These are phyloP conservation scores for Orchesella cincta DNA, from an alignment of 1,140 invertebrate species.

Conservation along the genomic window DNA sequence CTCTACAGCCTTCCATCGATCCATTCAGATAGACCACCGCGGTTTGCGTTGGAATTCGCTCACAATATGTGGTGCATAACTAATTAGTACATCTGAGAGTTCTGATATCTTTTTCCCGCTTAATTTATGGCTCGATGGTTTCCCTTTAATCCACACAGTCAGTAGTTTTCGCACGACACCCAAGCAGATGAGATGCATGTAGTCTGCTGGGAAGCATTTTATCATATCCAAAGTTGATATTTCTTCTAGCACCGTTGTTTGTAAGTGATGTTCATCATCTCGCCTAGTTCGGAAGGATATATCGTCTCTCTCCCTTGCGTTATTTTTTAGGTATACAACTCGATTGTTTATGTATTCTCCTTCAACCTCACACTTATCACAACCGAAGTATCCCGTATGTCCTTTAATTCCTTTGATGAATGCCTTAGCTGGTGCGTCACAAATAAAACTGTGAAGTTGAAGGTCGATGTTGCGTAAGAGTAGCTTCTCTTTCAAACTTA, in stretches of 20 bases:
- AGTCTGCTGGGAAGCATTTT: slow-evolving; percentile 52
- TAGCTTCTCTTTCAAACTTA: neutral
- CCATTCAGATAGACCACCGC: slow-evolving; percentile 53
- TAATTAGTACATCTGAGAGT: slow-evolving; percentile 21
- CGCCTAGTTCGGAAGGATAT: slow-evolving; percentile 32
- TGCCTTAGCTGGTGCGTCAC: slow-evolving; percentile 53
- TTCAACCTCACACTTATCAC: slow-evolving; percentile 50
- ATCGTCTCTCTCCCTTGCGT: slow-evolving; percentile 45
- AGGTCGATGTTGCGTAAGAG: slow-evolving; percentile 18
- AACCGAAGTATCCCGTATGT: slow-evolving; percentile 52
- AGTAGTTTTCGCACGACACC: slow-evolving; percentile 52
- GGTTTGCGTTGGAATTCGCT: slow-evolving; percentile 57
- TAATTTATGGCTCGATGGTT: slow-evolving; percentile 32
- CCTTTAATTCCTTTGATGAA: slow-evolving; percentile 52
- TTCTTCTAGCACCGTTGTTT: neutral
- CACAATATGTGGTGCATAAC: slow-evolving; percentile 43
- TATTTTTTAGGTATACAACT: slow-evolving; percentile 37
- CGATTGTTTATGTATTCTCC: slow-evolving; percentile 30
- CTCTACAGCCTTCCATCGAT: slow-evolving; percentile 59
- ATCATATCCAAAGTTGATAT: slow-evolving; percentile 43
- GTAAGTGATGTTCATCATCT: slow-evolving; percentile 17
- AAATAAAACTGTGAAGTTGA: slow-evolving; percentile 48
- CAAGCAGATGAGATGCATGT: slow-evolving; percentile 55
- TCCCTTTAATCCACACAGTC: slow-evolving; percentile 51
- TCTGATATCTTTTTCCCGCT: slow-evolving; percentile 12